phyloP scores from a whole-genome alignment of 2,888 invertebrate genomes.

The Catocala fraxini region DNA sequence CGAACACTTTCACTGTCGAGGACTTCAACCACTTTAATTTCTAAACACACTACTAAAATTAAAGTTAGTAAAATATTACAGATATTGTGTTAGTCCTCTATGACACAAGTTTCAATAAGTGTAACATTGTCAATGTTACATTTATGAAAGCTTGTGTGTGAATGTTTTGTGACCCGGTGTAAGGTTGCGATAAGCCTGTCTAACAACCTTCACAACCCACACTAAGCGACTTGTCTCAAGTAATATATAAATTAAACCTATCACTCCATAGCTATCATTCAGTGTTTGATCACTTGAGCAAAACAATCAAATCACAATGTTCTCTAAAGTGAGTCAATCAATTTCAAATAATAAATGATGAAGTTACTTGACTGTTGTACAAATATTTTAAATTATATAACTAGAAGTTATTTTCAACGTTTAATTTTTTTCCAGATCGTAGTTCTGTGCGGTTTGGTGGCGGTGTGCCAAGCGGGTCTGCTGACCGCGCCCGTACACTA shows the following conservation, averaged over 20 bases:
- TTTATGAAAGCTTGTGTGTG: slow-evolving; percentile 25
- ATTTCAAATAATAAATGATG: not conserved
- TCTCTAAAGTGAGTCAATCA: slow-evolving; percentile 38
- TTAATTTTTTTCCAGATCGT: slow-evolving; percentile 60
- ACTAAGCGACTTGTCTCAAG: slow-evolving; percentile 1
- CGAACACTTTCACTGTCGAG: too few relatives aligned
- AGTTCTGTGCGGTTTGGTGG: slow-evolving; percentile 64
- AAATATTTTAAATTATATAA: not conserved
- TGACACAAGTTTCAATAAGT: too few relatives aligned
- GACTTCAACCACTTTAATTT: too few relatives aligned
- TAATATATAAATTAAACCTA: slow-evolving; percentile 42
- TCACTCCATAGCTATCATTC: slow-evolving; percentile 27
- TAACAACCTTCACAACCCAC: slow-evolving; percentile 26
- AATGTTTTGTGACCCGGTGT: slow-evolving; percentile 26
- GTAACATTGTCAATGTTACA: not conserved
- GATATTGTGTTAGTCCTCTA: too few relatives aligned
- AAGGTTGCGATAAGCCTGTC: slow-evolving; percentile 35
- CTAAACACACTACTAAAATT: too few relatives aligned
- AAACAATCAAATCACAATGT: slow-evolving; percentile 30
- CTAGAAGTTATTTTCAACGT: not conserved
- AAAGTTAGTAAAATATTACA: too few relatives aligned
- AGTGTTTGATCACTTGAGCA: slow-evolving; percentile 18
- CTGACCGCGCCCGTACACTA: slow-evolving; percentile 60
- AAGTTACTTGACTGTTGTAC: not conserved
- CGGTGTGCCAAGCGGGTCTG: slow-evolving; percentile 66